phyloP scores from a whole-genome alignment of 2,797 vertebrate species.

The Gymnoscopelus microlampas region DNA sequence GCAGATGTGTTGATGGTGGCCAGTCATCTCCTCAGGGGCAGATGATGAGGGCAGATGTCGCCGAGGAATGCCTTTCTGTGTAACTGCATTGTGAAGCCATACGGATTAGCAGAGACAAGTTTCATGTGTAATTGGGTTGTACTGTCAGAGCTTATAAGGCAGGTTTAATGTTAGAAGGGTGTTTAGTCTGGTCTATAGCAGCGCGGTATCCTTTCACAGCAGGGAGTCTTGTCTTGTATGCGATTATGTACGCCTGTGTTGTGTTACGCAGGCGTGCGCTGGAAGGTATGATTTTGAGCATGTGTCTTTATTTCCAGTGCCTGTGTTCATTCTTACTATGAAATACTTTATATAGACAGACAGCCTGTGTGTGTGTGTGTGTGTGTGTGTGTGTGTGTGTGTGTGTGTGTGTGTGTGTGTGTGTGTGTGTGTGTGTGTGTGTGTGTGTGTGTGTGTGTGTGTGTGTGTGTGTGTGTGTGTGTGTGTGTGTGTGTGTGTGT shows the following conservation, averaged over 20 bases:
- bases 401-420: slow-evolving; percentile 12
- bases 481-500: slow-evolving; percentile 2
- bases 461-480: background rate
- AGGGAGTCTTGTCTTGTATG: background rate
- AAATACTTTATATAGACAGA: background rate
- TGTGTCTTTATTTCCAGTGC: background rate
- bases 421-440: slow-evolving; percentile 8
- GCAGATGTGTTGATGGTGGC: slow-evolving; percentile 39
- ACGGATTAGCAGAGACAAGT: background rate
- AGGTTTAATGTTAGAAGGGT: background rate
- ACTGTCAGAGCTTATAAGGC: background rate
- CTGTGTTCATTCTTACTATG: background rate
- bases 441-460: background rate
- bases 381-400: background rate
- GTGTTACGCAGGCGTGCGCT: background rate
- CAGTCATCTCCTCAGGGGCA: slow-evolving; percentile 8
- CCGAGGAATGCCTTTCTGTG: background rate
- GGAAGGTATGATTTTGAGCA: slow-evolving; percentile 11
- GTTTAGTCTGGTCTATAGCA: background rate
- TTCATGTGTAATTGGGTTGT: background rate
- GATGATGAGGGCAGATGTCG: slow-evolving; percentile 30
- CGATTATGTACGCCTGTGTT: background rate
- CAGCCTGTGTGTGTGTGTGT: slow-evolving; percentile 4
- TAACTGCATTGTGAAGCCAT: slow-evolving; percentile 4
- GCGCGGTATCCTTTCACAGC: background rate